A percentile compares a stretch with the other conserved stretches of the same genome.
These are phyloP conservation scores for Lates japonicus DNA, from an alignment of 2,797 vertebrate genomes.

Conservation along the genomic window DNA sequence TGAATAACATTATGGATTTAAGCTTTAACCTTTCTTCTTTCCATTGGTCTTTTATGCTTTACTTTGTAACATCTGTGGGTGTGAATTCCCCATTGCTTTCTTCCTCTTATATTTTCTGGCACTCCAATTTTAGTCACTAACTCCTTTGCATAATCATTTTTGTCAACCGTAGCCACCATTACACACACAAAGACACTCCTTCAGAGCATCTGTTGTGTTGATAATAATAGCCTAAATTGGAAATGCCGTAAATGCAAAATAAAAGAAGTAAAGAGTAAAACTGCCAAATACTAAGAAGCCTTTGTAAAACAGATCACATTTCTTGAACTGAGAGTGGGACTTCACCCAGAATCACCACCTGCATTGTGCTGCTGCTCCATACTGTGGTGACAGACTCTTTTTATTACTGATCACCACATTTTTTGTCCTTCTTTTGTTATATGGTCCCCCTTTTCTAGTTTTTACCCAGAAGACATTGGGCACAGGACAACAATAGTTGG, in stretches of 20 bases:
- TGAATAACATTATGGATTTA: slow-evolving; percentile 28
- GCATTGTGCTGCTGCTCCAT: slow-evolving; percentile 38
- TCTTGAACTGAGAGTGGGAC: slow-evolving; percentile 10
- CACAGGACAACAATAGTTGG: slow-evolving; percentile 57
- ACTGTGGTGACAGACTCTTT: slow-evolving; percentile 51
- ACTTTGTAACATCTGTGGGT: not conserved
- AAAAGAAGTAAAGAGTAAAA: not conserved
- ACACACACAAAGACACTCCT: slow-evolving; percentile 25
- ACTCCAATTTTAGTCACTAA: slow-evolving; percentile 29
- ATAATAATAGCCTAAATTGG: not conserved
- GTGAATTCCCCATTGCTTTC: not conserved
- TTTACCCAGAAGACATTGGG: slow-evolving; percentile 39
- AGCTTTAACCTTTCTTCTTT: slow-evolving; percentile 13
- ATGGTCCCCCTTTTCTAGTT: slow-evolving; percentile 31
- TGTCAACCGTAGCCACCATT: slow-evolving; percentile 26
- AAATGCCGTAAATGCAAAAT: slow-evolving; percentile 7
- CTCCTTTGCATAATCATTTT: slow-evolving; percentile 49
- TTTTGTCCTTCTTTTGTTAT: slow-evolving; percentile 48
- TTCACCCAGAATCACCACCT: slow-evolving; percentile 36
- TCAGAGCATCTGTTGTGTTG: slow-evolving; percentile 36
- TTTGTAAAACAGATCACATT: slow-evolving; percentile 13
- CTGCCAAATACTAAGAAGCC: not conserved
- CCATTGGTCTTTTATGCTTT: not conserved
- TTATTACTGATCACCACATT: slow-evolving; percentile 39
- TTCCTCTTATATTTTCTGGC: not conserved